Base-by-base conservation (phyloP, 2,113 vertebrate species). In the Hystrix brachyura region DNA sequence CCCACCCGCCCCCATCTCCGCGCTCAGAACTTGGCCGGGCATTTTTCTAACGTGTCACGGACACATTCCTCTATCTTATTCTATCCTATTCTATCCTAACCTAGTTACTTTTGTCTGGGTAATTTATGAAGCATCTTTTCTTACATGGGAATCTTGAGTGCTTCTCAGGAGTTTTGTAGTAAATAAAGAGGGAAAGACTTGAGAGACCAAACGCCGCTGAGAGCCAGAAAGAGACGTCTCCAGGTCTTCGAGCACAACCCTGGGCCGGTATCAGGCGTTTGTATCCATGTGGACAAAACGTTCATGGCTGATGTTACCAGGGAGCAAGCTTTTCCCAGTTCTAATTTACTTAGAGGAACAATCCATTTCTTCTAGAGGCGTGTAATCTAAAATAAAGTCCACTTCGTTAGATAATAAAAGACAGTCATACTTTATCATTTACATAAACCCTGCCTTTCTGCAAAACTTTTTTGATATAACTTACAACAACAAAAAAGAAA, bases 81-180 rank as follows among this genome's bases (percentile, higher is more conserved):
- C 38, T 67, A 62, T n/a, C 48, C 59, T 60, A 57, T 67, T 74
- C 65, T 43, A 48, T 72, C 38, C 21, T 29, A 87, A 57, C 48
- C 87, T 53, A 71, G 21, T 32, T 53, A 34, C 65, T 51, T 0
- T 91, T 83, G 29, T 79, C 78, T 74, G 29, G 38, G 2, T 74
- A 74, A 34, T 59, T 80, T 43, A 76, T 89, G 53, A 91, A 71
- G 19, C 60, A 46, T 14, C 38, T 96, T 83, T 71, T 83, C 76
- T 59, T 51, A 78, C 25, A 34, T 84, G 57, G 57, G 48, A 85
- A 57, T 32, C 53, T 13, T 81, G 25, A 17, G 4, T 12, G 13
- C 23, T 29, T 96, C 69, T 74, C 62, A 71, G 64, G 55, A 57
- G 11, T 60, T 55, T 84, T 10, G 3, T 5, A 53, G n/a, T 62